Evolutionary conservation across 2,888 invertebrate genomes (phyloP).

Genomic region (Hirtodrosophila cameraria): DNA sequence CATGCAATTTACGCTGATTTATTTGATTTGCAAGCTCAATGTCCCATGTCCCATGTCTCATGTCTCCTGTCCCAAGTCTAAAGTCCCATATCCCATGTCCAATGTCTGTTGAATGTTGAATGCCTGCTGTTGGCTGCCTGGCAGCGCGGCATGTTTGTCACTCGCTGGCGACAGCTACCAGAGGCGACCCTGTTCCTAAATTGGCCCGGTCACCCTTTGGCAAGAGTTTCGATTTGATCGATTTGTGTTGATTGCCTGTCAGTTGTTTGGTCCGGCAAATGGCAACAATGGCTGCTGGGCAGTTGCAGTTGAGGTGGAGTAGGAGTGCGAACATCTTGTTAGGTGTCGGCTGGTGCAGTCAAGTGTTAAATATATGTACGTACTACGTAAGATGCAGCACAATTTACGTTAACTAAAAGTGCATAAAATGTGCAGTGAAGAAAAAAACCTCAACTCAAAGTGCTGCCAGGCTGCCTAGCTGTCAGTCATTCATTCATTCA

Average conservation of each 20-base stretch:
- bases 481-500: conserved; percentile 52
- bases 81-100: conserved; percentile 12
- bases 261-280: conserved; percentile 49
- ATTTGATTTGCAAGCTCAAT: conserved; percentile 74
- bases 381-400: conserved; percentile 20
- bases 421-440: conserved; percentile 67
- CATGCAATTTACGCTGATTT: conserved; percentile 82
- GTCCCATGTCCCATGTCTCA: conserved; percentile 8
- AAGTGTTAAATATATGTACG: conserved; percentile 76
- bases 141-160: conserved; percentile 63
- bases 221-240: conserved; percentile 69
- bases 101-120: conserved; percentile 1
- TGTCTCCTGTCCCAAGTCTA: conserved; percentile 1
- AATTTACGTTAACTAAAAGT: conserved; percentile 77
- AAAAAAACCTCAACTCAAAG: conserved; percentile 44
- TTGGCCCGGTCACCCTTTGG: conserved; percentile 59
- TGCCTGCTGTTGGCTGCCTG: conserved; percentile 19
- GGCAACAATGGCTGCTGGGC: conserved; percentile 51
- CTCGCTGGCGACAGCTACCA: conserved; percentile 37
- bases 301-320: conserved; percentile 3
- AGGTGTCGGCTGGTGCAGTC: conserved; percentile 73
- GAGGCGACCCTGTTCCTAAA: conserved; percentile 56
- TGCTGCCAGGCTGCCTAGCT: too few species aligned
- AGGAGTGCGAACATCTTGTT: conserved; percentile 57
- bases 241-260: conserved; percentile 78